Percentiles rank a stretch among this genome's conserved stretches.
Conservation (phyloP, 2,113 vertebrate species). For the Struthidea cinerea region DNA sequence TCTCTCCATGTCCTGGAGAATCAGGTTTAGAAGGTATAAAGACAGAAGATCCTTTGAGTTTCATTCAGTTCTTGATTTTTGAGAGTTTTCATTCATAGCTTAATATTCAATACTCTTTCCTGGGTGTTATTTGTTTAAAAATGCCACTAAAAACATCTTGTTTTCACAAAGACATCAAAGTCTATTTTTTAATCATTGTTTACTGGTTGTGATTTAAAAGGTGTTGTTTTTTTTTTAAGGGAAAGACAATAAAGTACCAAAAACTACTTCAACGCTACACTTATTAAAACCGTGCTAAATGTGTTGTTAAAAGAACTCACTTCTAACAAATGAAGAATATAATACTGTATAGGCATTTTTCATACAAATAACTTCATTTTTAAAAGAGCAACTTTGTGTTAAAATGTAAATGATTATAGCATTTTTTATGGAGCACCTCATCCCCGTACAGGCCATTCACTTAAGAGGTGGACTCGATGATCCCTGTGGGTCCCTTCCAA, state of each 20-base stretch:
- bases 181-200: background rate
- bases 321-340: background rate
- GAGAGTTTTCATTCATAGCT: background rate
- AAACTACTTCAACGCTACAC: background rate
- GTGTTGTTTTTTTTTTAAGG: background rate
- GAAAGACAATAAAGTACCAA: background rate
- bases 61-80: background rate
- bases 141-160: background rate
- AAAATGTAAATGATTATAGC: background rate
- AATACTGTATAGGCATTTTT: background rate
- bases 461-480: rapidly evolving
- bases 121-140: background rate
- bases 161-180: background rate
- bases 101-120: background rate
- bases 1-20: background rate
- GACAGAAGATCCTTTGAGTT: background rate
- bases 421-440: background rate
- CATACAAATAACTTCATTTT: background rate
- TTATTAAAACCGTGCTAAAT: background rate
- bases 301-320: background rate
- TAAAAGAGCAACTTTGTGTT: background rate
- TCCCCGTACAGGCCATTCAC: background rate
- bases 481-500: background rate
- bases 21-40: background rate
- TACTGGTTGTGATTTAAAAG: background rate